Percentiles rank a stretch among this genome's conserved stretches.
These are phyloP conservation scores for Liodrosophila aerea DNA, from an alignment of 2,888 invertebrate species.

Conservation along the genomic window DNA sequence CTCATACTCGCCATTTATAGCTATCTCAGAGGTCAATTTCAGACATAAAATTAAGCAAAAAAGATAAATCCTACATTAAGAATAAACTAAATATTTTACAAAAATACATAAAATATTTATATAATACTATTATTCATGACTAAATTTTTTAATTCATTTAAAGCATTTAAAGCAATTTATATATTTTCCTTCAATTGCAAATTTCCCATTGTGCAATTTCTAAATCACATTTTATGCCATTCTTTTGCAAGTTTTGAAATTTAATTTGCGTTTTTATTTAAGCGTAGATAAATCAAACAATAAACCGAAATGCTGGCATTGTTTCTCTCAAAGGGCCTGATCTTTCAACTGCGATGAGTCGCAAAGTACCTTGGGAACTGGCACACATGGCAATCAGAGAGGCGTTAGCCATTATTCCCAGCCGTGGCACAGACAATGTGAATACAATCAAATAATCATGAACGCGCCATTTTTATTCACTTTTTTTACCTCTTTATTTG, in stretches of 20 bases:
- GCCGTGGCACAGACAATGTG: conserved; percentile 29
- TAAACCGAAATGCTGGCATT: background rate
- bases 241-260: too few species aligned
- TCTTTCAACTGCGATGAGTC: conserved; percentile 23
- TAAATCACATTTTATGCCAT: too few species aligned
- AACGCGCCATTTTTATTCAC: conserved; percentile 8
- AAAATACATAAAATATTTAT: too few species aligned
- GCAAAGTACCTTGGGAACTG: conserved; percentile 50
- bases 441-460: conserved; percentile 12
- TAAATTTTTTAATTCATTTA: too few species aligned
- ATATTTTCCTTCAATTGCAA: conserved; percentile 5
- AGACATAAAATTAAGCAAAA: too few species aligned
- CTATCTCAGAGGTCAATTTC: too few species aligned
- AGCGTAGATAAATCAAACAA: background rate
- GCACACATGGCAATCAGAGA: conserved; percentile 48
- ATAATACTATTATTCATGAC: too few species aligned
- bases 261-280: too few species aligned
- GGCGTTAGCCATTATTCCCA: conserved; percentile 38
- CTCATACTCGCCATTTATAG: too few species aligned
- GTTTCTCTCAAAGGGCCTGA: conserved; percentile 5
- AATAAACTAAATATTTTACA: too few species aligned
- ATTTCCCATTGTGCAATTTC: conserved; percentile 5
- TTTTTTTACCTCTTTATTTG: background rate
- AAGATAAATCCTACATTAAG: too few species aligned
- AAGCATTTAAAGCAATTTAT: too few species aligned